These are phyloP conservation scores for Crocuta crocuta DNA, from an alignment of 2,113 vertebrate species.

Conservation along the genomic window DNA sequence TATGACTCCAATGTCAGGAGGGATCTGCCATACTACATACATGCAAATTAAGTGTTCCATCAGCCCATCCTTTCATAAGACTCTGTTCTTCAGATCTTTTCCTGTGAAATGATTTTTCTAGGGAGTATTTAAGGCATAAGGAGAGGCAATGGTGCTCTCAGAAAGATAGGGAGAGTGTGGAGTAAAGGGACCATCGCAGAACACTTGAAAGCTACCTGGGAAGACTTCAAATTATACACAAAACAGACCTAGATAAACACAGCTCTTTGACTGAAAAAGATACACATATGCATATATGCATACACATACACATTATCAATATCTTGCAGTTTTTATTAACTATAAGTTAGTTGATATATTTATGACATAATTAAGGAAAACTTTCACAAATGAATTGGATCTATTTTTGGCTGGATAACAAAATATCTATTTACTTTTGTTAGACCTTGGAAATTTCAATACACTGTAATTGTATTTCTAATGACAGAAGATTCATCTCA, in stretches of 20 bases:
- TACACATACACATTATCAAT: neutral
- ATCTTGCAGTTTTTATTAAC: conserved; percentile 53
- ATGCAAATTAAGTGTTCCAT: neutral
- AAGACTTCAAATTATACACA: neutral
- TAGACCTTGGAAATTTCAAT: conserved; percentile 80
- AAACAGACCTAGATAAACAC: neutral
- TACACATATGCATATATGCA: neutral
- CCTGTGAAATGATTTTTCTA: neutral
- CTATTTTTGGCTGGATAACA: conserved; percentile 73
- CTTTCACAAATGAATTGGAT: conserved; percentile 79
- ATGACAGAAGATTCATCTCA: conserved; percentile 81
- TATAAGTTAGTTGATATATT: conserved; percentile 70
- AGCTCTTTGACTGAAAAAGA: conserved; percentile 5
- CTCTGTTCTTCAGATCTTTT: neutral
- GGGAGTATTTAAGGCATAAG: neutral
- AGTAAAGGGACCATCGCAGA: neutral
- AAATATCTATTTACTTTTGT: conserved; percentile 72
- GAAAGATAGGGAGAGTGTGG: neutral
- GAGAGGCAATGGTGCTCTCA: neutral
- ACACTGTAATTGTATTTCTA: conserved; percentile 83
- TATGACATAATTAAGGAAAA: conserved; percentile 77
- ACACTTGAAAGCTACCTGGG: neutral
- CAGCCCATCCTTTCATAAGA: neutral
- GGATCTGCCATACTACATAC: too few relatives aligned
- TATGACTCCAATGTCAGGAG: neutral